phyloP scores from a whole-genome alignment of 2,797 vertebrate genomes.

The Caiman crocodilus region DNA sequence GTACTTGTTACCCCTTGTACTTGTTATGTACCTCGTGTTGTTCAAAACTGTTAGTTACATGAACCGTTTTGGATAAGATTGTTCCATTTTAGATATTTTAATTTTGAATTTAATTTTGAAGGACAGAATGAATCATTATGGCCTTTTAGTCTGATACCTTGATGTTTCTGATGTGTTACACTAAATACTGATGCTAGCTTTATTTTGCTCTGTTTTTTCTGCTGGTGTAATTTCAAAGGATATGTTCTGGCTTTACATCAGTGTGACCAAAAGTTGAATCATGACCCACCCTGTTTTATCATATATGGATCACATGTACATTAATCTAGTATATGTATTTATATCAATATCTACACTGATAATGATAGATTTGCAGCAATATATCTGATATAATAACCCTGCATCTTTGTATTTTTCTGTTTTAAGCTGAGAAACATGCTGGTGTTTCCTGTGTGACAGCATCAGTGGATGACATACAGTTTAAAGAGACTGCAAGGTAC shows the following conservation, averaged over 20 bases:
- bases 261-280: not conserved
- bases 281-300: not conserved
- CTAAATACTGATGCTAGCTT: not conserved
- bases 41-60: no score
- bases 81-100: no score
- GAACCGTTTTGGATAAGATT: no score
- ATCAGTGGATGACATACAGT: conserved; percentile 85
- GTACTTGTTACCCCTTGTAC: not conserved
- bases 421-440: conserved; percentile 84
- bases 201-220: not conserved
- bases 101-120: not conserved
- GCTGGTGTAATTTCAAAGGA: not conserved
- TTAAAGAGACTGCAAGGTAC: conserved; percentile 85
- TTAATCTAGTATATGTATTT: not conserved
- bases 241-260: not conserved
- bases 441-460: conserved; percentile 84
- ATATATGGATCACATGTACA: not conserved
- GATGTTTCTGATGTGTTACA: not conserved
- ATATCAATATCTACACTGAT: not conserved
- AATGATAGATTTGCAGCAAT: not conserved
- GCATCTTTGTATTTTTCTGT: conserved; percentile 37
- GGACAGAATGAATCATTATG: no score
- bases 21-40: no score
- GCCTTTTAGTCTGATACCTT: not conserved
- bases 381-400: not conserved